Base-by-base conservation (phyloP, 2,113 vertebrate species). In the Gymnorhina tibicen region DNA sequence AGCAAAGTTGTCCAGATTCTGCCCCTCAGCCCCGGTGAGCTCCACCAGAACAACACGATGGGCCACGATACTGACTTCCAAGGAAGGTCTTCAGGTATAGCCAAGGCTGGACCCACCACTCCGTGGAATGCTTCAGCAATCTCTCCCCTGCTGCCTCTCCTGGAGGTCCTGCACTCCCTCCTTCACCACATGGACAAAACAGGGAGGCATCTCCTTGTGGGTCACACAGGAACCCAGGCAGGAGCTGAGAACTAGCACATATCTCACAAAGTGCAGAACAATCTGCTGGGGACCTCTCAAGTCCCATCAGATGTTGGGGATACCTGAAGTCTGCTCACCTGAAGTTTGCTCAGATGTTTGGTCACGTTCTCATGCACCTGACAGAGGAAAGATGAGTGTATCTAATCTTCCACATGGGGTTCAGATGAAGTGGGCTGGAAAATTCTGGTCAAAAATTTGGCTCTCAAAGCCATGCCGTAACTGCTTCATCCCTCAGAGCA, bases 151-250 rank as follows among this genome's bases (percentile, higher is more conserved):
- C 68, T 62, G 58, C 58, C 30, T 90, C 47, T 72, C 32, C 21
- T 26, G 35, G 20, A 60, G 35, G 13, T 69, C 44, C 10, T 42
- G 46, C 27, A 19, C 44, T 60, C 28, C 30, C 13, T 88, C 37
- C 27, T 33, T 70, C 70, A 78, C 17, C 18, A 37, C 35, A 10
- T 3, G 7, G 39, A 22, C 55, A 46, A n/a, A 85, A 41, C 11
- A 78, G 32, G 30, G 64, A 47, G 6, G 7, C 13, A 6, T 50
- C 17, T 82, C 15, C 46, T n/a, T 24, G 17, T 52, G 41, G 23
- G 41, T 75, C 26, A 69, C 41, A 28, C 0, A 0, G 8, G 60
- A 66, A 52, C 16, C 44, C 1, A 2, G 35, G 59, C 35, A 78
- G 75, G 41, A 88, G 33, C 19, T 73, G 59, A 73, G 39, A 85